These are phyloP conservation scores for Alcedo quadribrachys DNA, from an alignment of 2,797 vertebrate species.

Conservation along the genomic window DNA sequence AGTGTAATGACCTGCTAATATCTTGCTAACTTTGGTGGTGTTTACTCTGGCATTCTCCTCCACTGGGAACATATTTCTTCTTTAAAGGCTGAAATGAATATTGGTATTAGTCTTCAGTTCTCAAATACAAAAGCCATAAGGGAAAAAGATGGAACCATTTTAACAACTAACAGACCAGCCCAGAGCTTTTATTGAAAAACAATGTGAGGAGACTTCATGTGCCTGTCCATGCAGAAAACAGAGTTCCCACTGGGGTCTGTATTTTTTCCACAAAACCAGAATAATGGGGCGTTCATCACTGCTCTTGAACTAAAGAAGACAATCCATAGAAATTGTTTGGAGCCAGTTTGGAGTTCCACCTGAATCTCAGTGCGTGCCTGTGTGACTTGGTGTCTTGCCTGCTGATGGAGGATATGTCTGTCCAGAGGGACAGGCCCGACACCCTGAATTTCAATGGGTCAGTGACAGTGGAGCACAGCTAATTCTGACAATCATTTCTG, in stretches of 20 bases:
- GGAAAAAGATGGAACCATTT: not conserved
- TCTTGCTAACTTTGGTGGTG: not conserved
- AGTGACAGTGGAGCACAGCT: not conserved
- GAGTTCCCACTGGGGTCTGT: not conserved
- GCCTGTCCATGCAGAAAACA: not conserved
- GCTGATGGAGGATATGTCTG: not conserved
- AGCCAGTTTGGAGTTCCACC: not conserved
- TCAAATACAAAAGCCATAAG: not conserved
- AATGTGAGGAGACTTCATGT: not conserved
- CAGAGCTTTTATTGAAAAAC: not conserved
- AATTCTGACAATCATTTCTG: not conserved
- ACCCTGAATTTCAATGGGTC: not conserved
- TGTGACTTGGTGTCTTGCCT: not conserved
- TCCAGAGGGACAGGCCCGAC: not conserved
- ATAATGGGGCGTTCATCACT: not conserved
- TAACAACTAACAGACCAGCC: not conserved
- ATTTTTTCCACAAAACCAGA: not conserved
- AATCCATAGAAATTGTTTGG: not conserved
- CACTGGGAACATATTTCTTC: not conserved
- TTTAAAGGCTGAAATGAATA: not conserved
- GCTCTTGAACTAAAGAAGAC: not conserved
- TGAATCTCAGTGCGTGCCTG: accelerated
- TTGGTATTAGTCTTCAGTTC: not conserved
- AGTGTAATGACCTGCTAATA: not conserved
- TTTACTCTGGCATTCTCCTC: not conserved